These are phyloP conservation scores for Aphelinus atriplicis DNA, from an alignment of 1,140 invertebrate species.

Conservation along the genomic window DNA sequence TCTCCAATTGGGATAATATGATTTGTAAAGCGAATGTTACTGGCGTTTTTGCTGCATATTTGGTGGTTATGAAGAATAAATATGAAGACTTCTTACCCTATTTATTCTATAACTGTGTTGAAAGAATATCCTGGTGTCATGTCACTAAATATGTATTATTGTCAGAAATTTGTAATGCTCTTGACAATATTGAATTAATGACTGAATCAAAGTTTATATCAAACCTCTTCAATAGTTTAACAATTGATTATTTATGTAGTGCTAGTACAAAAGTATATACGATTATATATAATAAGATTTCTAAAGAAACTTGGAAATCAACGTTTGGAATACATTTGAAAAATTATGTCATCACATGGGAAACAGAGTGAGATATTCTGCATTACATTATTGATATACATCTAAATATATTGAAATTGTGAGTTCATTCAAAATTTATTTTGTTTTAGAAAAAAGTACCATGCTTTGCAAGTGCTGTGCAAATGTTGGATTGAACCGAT, in stretches of 20 bases:
- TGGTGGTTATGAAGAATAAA: conserved; percentile 54
- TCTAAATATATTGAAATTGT: background rate
- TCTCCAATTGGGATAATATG: conserved; percentile 47
- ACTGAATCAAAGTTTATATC: conserved; percentile 42
- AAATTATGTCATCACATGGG: conserved; percentile 47
- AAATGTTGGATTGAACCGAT: conserved; percentile 54
- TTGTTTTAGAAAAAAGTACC: conserved; percentile 50
- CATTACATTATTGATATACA: background rate
- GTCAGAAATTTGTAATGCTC: conserved; percentile 49
- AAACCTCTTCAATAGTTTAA: conserved; percentile 47
- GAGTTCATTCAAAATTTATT: background rate
- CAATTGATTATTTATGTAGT: conserved; percentile 48
- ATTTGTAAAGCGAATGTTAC: conserved; percentile 40
- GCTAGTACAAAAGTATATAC: conserved; percentile 52
- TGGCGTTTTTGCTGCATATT: conserved; percentile 47
- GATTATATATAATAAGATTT: conserved; percentile 47
- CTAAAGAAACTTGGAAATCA: conserved; percentile 47
- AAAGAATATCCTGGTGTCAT: conserved; percentile 55
- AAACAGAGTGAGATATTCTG: conserved; percentile 49
- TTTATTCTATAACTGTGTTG: conserved; percentile 45
- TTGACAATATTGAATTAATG: conserved; percentile 39
- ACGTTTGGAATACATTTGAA: conserved; percentile 44
- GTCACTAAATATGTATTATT: conserved; percentile 56
- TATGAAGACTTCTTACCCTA: conserved; percentile 49
- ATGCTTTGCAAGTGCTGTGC: conserved; percentile 47